Evolutionary conservation across 2,113 vertebrate species (phyloP).

Genomic region (Pavo muticus): DNA sequence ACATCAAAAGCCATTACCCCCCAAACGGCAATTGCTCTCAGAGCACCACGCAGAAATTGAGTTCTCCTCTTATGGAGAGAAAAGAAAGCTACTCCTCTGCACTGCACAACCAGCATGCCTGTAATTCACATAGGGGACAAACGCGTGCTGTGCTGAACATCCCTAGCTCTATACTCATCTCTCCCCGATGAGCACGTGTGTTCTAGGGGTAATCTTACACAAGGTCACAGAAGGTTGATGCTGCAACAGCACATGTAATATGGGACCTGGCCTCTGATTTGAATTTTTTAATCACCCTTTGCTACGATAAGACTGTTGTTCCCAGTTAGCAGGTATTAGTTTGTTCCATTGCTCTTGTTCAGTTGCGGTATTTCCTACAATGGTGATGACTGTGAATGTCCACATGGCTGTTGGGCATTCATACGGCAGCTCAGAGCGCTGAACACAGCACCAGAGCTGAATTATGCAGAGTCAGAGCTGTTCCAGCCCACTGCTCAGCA

Average conservation of each 20-base stretch:
- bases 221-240: neutral
- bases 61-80: neutral
- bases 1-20: neutral
- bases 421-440: neutral
- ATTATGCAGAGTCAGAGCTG: neutral
- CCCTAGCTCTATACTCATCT: neutral
- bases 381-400: neutral
- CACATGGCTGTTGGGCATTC: neutral
- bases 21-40: neutral
- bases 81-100: neutral
- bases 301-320: neutral
- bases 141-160: neutral
- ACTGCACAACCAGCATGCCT: neutral
- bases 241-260: neutral
- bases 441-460: neutral
- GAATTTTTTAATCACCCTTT: neutral
- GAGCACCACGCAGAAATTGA: neutral
- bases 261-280: neutral
- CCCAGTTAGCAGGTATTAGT: neutral
- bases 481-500: neutral
- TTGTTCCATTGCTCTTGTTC: neutral
- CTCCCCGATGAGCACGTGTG: neutral
- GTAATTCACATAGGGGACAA: fast-evolving
- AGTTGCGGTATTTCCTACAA: neutral
- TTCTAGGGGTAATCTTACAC: neutral